phyloP scores from a whole-genome alignment of 2,797 vertebrate species.

The Muscicapa striata region DNA sequence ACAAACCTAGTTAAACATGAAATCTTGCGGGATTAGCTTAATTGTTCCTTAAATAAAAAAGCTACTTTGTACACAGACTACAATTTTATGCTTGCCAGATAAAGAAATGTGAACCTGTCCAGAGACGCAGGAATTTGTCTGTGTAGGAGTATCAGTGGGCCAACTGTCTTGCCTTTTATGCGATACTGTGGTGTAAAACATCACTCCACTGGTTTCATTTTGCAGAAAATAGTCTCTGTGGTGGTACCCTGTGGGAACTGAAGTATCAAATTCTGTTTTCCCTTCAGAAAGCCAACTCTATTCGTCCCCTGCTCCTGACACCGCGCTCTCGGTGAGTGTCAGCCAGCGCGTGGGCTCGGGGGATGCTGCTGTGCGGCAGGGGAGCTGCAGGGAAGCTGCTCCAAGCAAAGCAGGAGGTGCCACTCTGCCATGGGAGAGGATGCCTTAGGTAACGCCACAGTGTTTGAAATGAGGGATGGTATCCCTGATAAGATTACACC shows the following conservation, averaged over 20 bases:
- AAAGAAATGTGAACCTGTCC: slow-evolving; percentile 63
- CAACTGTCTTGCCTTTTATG: slow-evolving; percentile 58
- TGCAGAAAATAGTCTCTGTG: slow-evolving; percentile 43
- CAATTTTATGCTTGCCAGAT: slow-evolving; percentile 51
- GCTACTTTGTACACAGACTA: slow-evolving; percentile 37
- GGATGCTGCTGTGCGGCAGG: background rate
- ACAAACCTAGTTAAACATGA: slow-evolving; percentile 46
- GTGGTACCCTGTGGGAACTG: slow-evolving; percentile 47
- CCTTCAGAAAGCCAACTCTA: slow-evolving; percentile 10
- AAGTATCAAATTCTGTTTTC: slow-evolving; percentile 58
- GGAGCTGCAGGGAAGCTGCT: background rate
- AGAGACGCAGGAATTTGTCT: slow-evolving; percentile 47
- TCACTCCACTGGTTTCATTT: background rate
- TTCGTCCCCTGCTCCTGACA: background rate
- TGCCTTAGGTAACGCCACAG: background rate
- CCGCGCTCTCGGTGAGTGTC: accelerated
- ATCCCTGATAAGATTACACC: background rate
- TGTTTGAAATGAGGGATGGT: background rate
- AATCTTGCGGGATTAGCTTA: slow-evolving; percentile 61
- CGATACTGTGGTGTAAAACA: slow-evolving; percentile 45
- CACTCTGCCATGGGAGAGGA: background rate
- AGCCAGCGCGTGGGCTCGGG: background rate
- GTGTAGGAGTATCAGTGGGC: slow-evolving; percentile 44
- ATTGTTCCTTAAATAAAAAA: slow-evolving; percentile 64
- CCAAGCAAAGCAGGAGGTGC: background rate